phyloP scores from a whole-genome alignment of 2,797 vertebrate species.

The Austrolebias charrua region DNA sequence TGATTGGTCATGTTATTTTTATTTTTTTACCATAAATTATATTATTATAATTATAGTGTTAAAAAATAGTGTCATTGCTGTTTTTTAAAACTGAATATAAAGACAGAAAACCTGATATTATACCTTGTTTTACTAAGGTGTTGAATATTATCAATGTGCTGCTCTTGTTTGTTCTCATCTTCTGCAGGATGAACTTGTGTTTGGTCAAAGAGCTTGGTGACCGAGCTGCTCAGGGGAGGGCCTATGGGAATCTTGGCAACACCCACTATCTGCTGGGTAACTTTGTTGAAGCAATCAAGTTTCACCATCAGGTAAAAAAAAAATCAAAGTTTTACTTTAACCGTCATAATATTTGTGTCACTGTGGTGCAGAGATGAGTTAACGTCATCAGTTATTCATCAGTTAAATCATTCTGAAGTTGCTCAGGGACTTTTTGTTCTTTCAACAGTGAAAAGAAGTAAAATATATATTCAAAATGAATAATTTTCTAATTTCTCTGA shows the following conservation, averaged over 20 bases:
- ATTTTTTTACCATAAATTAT: no score
- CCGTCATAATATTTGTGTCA: neutral
- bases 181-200: slow-evolving; percentile 89
- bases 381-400: neutral
- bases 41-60: no score
- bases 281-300: slow-evolving; percentile 91
- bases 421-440: neutral
- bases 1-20: no score
- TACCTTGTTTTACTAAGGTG: neutral
- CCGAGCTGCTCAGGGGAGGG: slow-evolving; percentile 92
- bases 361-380: no score
- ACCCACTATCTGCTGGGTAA: slow-evolving; percentile 95
- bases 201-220: slow-evolving; percentile 95
- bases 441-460: slow-evolving; percentile 2
- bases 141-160: neutral
- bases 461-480: neutral
- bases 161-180: neutral
- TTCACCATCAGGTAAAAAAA: slow-evolving; percentile 91
- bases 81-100: neutral
- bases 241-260: slow-evolving; percentile 95
- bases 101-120: neutral
- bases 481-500: neutral
- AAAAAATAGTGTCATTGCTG: no score
- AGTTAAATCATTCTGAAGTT: neutral
- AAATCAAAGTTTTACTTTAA: neutral